Base-by-base conservation (phyloP, 2,888 invertebrate species). In the Eristalinus aeneus region DNA sequence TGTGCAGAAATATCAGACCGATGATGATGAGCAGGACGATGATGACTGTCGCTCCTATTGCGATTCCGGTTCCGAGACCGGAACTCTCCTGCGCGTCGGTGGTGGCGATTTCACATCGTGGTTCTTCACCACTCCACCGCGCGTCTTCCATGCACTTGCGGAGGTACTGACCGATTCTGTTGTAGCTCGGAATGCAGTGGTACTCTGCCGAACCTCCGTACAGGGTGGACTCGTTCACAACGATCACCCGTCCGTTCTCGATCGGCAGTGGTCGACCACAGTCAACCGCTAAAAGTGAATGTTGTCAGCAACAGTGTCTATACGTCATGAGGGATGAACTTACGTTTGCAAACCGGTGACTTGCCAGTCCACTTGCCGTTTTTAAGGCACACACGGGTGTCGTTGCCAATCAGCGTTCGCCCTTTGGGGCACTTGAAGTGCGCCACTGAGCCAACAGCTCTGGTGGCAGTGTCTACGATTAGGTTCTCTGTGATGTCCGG, bases 171-270 rank as follows among this genome's bases (percentile, higher is more conserved):
- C 98, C 98, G 0, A 96, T 95, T 10, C 97, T 94, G 90, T 96
- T 96, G 93, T 94, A 97, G 89, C 96, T 96, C 2, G 97, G 97
- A 76, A 97, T 92, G 90, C 98, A 98, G 90, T 97, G 97, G 91
- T 98, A 98, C 91, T 98, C 98, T 0, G 97, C 96, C 0, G 96
- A 96, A 72, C 97, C 97, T 34, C 96, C 96, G 91, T 96, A 98
- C 0, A 95, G 93, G 0, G 97, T 97, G 0, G 97, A 96, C 65
- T 96, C 96, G 90, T 98, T 98, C 78, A 97, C 95, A 39, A 97
- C 95, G 89, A 97, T 97, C 20, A 97, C 96, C 76, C 97, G 94
- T 0, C 98, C 97, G 90, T 98, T 97, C 87, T 97, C 96, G 65
- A 97, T 96, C 11, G 94, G 93, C 36, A 95, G 94, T 0, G 97